A percentile compares a stretch with the other conserved stretches of the same genome.
These are phyloP conservation scores for Acyrthosiphon pisum DNA, from an alignment of 1,140 invertebrate genomes.

Conservation along the genomic window DNA sequence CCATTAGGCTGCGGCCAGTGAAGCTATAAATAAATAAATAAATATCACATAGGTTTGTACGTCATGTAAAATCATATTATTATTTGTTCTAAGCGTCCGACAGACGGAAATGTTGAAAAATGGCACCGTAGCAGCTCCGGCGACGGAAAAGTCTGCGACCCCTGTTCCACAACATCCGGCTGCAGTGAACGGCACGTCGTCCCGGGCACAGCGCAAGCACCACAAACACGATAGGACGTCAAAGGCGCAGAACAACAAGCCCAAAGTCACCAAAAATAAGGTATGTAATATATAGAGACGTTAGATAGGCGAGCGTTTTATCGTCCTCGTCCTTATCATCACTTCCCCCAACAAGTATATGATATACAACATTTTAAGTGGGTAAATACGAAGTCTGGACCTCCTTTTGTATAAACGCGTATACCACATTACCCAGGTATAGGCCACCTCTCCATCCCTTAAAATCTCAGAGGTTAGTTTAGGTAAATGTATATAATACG, in stretches of 20 bases:
- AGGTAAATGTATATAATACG: background rate
- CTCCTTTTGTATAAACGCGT: background rate
- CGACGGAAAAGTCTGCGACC: background rate
- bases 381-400: background rate
- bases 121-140: background rate
- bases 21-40: background rate
- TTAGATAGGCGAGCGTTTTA: background rate
- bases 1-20: background rate
- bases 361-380: background rate
- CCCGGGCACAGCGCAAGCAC: background rate
- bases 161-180: background rate
- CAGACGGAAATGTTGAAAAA: background rate
- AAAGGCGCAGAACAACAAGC: conserved; percentile 58
- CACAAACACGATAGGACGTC: conserved; percentile 44
- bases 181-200: background rate
- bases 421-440: background rate
- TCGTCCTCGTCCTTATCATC: background rate
- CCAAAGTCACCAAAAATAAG: conserved; percentile 57
- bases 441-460: background rate
- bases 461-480: background rate
- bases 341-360: background rate
- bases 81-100: background rate
- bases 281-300: background rate
- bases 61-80: background rate
- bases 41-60: background rate